Evolutionary conservation across 2,888 invertebrate genomes (phyloP), one percentile per base, ranked within the genome.

Genomic region (Ormyrus thymus): DNA sequence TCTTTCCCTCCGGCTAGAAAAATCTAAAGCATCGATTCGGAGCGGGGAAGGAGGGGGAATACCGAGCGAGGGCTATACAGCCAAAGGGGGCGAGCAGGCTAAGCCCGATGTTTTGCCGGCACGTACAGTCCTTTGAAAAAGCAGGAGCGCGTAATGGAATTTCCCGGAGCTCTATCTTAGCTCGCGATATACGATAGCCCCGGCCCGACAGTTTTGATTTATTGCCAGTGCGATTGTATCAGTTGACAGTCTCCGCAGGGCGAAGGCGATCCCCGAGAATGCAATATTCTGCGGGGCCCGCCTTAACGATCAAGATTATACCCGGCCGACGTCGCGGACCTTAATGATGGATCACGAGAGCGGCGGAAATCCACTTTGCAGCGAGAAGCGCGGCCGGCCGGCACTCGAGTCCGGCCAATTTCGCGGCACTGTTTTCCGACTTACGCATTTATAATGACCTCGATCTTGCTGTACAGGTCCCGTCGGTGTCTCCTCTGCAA

Each of bases 361-460:
- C 29, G 0, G 29, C 29, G 4, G 29, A 29, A 29, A 29, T 29
- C 29, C 4, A 29, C 29, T 29, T 29, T 29, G 29, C 29, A 29
- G 4, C 29, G 29, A 4, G 29, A 29, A 29, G 29, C 29, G 29
- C 29, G 4, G 29, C 29, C n/a, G n/a, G n/a, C n/a, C 29, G 2
- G 29, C 29, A 29, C 2, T 29, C 29, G 29, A 1, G 1, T 29
- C 29, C 29, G 29, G 29, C 29, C 29, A 29, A 29, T 29, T 29
- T 29, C 29, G 29, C 29, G 29, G 29, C 29, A 4, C 4, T 29
- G 4, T 29, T 29, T 29, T 29, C 29, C 29, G 29, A 91, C 93
- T 92, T 88, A 95, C 95, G 93, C 93, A 84, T 94, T 92, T 87
- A 95, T 92, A 80, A 94, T 92, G 6, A 92, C 87, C 86, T 95